Evolutionary conservation across 2,113 vertebrate genomes (phyloP).

Genomic region (Crypturellus undulatus): DNA sequence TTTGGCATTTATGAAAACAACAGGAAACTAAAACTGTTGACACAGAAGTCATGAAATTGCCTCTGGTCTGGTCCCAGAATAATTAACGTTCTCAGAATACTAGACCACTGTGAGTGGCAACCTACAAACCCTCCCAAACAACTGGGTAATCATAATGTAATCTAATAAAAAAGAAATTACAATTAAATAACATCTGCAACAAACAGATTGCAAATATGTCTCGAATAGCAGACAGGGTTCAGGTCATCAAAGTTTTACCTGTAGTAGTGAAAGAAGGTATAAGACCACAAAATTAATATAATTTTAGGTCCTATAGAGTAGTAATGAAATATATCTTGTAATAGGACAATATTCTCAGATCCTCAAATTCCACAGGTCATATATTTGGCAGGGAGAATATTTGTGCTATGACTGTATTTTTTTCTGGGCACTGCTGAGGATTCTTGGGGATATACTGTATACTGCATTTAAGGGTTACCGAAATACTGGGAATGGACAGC

Average conservation of each 20-base stretch:
- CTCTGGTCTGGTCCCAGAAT: neutral
- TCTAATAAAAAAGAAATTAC: neutral
- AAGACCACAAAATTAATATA: neutral
- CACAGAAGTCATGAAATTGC: neutral
- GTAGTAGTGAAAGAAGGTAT: neutral
- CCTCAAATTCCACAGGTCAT: accelerated
- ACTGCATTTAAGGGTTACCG: neutral
- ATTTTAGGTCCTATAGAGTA: neutral
- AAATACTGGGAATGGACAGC: neutral
- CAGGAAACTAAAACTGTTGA: neutral
- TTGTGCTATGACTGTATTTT: neutral
- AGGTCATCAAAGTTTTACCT: neutral
- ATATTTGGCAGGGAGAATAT: neutral
- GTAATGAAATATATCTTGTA: neutral
- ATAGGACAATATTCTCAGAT: neutral
- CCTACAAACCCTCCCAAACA: neutral
- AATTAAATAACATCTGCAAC: neutral
- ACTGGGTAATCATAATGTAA: neutral
- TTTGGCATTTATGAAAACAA: neutral
- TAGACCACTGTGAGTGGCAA: neutral
- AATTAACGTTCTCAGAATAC: neutral
- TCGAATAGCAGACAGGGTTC: neutral
- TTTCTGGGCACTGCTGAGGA: neutral
- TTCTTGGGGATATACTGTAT: neutral
- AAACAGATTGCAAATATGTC: neutral